Evolutionary conservation across 2,797 vertebrate genomes (phyloP).

Genomic region (Pseudomugil gertrudae): DNA sequence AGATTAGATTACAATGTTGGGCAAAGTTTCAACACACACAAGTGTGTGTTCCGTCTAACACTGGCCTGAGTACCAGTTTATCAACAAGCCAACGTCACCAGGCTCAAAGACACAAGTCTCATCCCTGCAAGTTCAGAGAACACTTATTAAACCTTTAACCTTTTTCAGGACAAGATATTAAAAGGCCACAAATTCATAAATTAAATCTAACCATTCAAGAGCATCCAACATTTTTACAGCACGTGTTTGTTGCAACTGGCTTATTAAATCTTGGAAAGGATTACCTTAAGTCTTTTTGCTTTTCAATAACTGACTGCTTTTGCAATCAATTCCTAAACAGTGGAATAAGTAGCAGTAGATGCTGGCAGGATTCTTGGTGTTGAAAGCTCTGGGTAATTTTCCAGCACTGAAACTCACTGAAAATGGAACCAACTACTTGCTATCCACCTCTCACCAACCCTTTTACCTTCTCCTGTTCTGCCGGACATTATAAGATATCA

Average conservation of each 20-base stretch:
- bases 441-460: not conserved
- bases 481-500: not conserved
- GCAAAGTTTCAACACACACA: not conserved
- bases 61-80: not conserved
- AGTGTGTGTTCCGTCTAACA: not conserved
- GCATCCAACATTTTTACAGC: not conserved
- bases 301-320: not conserved
- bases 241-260: too few species aligned
- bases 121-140: not conserved
- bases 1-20: slow-evolving; percentile 19
- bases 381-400: slow-evolving; percentile 24
- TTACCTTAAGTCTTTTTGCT: not conserved
- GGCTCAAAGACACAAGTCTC: too few species aligned
- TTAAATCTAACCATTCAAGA: not conserved
- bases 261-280: not conserved
- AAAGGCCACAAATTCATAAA: not conserved
- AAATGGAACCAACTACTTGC: slow-evolving; percentile 15
- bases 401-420: slow-evolving; percentile 15
- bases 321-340: not conserved
- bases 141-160: not conserved
- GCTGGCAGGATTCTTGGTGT: not conserved
- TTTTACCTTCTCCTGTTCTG: not conserved
- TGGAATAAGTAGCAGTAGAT: not conserved
- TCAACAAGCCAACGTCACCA: not conserved
- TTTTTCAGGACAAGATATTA: not conserved